Percentiles rank a stretch among this genome's conserved stretches.
phyloP scores from a whole-genome alignment of 92 coral and sea anemone species.

The Porites evermanni region DNA sequence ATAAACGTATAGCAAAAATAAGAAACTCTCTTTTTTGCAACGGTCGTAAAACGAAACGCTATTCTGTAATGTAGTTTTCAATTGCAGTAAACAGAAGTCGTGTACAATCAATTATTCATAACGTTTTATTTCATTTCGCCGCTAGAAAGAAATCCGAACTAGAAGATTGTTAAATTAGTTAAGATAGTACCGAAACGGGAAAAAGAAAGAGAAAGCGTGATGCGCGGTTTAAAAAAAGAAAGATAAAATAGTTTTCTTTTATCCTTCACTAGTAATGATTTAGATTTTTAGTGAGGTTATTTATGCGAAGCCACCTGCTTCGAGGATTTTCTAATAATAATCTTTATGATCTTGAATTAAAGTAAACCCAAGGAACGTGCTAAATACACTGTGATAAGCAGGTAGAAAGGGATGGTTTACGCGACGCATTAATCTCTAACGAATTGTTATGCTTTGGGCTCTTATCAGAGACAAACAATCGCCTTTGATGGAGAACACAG shows the following conservation, averaged over 20 bases:
- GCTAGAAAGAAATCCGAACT: conserved; percentile 30
- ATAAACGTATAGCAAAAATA: conserved; percentile 20
- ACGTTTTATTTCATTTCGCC: conserved; percentile 76
- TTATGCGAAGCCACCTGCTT: conserved; percentile 69
- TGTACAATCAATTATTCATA: conserved; percentile 78
- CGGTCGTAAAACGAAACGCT: conserved; percentile 59
- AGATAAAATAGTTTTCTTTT: conserved; percentile 6
- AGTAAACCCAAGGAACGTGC: conserved; percentile 77
- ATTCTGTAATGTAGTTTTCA: conserved; percentile 47
- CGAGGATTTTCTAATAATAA: conserved; percentile 42
- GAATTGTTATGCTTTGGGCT: conserved; percentile 74
- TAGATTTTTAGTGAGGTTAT: conserved; percentile 48
- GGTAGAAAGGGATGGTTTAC: conserved; percentile 62
- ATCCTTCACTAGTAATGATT: conserved; percentile 42
- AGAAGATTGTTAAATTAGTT: conserved; percentile 33
- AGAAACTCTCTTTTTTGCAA: background rate
- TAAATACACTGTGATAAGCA: conserved; percentile 76
- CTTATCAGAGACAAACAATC: conserved; percentile 76
- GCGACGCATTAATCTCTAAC: conserved; percentile 79
- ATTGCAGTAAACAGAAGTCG: conserved; percentile 72
- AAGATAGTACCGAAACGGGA: background rate
- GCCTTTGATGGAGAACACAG: conserved; percentile 62
- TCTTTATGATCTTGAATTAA: conserved; percentile 76
- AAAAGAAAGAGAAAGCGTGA: conserved; percentile 23
- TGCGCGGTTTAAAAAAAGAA: background rate